Conservation (phyloP, 2,888 invertebrate genomes). For the Stenurella melanura region DNA sequence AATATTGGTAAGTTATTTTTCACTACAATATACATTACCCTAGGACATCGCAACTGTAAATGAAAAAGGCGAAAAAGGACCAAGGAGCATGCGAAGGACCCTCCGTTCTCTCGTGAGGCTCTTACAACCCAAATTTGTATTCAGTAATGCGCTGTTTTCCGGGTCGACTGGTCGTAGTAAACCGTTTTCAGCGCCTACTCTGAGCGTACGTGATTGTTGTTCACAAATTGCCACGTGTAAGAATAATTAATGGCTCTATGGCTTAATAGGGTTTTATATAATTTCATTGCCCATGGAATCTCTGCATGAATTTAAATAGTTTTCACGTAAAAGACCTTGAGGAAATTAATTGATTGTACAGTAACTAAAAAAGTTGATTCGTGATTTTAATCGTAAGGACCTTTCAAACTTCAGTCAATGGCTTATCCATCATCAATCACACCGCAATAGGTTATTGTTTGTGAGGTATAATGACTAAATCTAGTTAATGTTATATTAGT, state of each 20-base stretch:
- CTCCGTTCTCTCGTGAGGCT: conserved; percentile 14
- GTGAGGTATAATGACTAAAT: too few species aligned
- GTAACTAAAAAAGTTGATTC: not conserved
- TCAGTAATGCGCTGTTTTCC: conserved; percentile 55
- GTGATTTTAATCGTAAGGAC: not conserved
- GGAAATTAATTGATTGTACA: conserved; percentile 10
- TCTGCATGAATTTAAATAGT: conserved; percentile 7
- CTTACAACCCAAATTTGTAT: conserved; percentile 36
- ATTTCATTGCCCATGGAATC: conserved; percentile 11
- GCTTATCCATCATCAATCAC: too few species aligned
- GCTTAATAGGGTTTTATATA: conserved; percentile 50
- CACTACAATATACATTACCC: conserved; percentile 34
- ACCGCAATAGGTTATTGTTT: too few species aligned
- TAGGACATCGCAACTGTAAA: conserved; percentile 31
- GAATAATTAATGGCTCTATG: conserved; percentile 37
- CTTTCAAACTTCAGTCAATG: too few species aligned
- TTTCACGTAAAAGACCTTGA: not conserved
- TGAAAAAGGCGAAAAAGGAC: conserved; percentile 32
- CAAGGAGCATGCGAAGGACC: conserved; percentile 51
- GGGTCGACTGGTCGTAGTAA: conserved; percentile 47
- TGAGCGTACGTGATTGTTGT: conserved; percentile 29
- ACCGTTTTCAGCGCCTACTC: conserved; percentile 41
- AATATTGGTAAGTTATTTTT: conserved; percentile 30
- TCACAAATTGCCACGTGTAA: conserved; percentile 39
- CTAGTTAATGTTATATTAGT: too few species aligned